Base-by-base conservation (phyloP, 1,140 invertebrate genomes). In the Aphidius gifuensis region DNA sequence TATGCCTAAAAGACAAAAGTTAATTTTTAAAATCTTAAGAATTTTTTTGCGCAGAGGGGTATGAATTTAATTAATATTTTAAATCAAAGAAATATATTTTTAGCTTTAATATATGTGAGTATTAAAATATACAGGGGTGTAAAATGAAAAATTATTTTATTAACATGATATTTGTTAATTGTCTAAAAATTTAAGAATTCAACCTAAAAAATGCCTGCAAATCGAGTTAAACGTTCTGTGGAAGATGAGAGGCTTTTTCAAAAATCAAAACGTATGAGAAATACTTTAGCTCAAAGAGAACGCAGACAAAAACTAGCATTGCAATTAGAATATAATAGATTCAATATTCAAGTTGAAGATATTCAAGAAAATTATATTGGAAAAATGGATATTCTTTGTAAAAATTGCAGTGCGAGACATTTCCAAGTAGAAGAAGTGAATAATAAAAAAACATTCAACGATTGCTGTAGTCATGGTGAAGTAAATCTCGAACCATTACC, bases 131-230 rank as follows among this genome's bases (percentile, higher is more conserved):
- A 16, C 16, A 16, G 16, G 16, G 16, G 16, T 16, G 16, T 16
- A 16, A 16, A 16, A 16, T 16, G 16, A 16, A 16, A 16, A 16
- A 16, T 16, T 16, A 16, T 16, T 16, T 16, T 16, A 16, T 16
- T 16, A 16, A 16, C 16, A 16, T 32, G 4, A 32, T 3, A 32
- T 32, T 32, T 32, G 1, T 32, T 32, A 32, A 3, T 32, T 32
- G 23, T 1, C 16, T 16, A 32, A 2, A 32, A 32, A 32, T 32
- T 32, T 4, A 32, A 32, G 23, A 32, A 32, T 32, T 32, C 23
- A 32, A 32, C 23, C 23, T 32, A 32, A 49, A 63, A 53, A 43
- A 63, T 63, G 47, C 47, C 47, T 49, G 23, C 11, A 49, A 49
- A 4, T 16, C 4, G 11, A 8, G 23, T 49, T 21, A 11, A 49